These are phyloP conservation scores for Sceloporus undulatus DNA, from an alignment of 2,113 vertebrate genomes.

Conservation along the genomic window DNA sequence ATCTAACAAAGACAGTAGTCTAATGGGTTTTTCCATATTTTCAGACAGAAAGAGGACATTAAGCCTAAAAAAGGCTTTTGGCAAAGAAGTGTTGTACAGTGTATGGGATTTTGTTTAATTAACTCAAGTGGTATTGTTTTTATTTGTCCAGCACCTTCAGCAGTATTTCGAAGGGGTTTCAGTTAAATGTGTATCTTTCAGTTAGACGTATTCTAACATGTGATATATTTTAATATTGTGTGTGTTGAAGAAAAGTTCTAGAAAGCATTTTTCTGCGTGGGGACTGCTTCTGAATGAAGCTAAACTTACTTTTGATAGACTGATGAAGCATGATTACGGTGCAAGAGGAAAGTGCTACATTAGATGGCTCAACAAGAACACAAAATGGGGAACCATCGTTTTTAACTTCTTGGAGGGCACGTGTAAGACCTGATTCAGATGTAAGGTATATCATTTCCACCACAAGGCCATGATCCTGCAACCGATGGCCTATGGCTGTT, in stretches of 20 bases:
- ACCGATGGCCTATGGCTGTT: constrained; percentile 80
- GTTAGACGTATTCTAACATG: background rate
- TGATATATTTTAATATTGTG: constrained; percentile 9
- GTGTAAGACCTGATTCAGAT: constrained; percentile 78
- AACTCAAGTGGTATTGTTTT: background rate
- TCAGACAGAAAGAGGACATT: background rate
- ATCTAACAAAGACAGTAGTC: background rate
- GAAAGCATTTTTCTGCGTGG: constrained; percentile 24
- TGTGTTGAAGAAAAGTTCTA: constrained; percentile 34
- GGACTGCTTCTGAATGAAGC: constrained; percentile 38
- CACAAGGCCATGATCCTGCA: constrained; percentile 82
- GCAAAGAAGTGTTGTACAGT: background rate
- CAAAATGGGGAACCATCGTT: constrained; percentile 83
- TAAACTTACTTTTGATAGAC: constrained; percentile 87
- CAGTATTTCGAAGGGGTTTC: background rate
- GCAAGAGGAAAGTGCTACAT: constrained; percentile 81
- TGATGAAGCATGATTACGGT: constrained; percentile 84
- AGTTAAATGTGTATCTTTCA: background rate
- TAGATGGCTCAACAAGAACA: constrained; percentile 85
- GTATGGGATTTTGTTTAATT: background rate
- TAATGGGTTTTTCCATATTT: background rate
- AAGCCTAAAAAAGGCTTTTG: too few relatives aligned
- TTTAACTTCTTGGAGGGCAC: constrained; percentile 83
- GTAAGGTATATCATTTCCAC: constrained; percentile 84
- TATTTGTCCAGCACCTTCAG: background rate